phyloP scores from a whole-genome alignment of 2,888 invertebrate genomes.

The Chromoteleia sp. region DNA sequence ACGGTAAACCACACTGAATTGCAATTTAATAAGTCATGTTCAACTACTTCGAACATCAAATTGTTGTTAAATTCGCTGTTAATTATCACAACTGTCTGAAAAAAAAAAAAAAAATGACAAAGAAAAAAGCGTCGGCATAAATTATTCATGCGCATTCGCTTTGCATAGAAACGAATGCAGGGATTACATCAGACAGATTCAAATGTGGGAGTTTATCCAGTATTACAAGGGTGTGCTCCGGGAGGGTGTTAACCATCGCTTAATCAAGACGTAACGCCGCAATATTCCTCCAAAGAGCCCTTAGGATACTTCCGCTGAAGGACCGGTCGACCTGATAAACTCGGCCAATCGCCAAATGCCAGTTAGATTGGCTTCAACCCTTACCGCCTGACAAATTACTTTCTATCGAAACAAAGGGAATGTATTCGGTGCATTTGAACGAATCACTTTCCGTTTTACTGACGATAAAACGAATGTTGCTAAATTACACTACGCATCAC shows the following conservation, averaged over 20 bases:
- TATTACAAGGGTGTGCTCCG: conserved; percentile 72
- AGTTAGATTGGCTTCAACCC: conserved; percentile 45
- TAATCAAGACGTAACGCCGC: conserved; percentile 80
- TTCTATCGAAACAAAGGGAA: conserved; percentile 19
- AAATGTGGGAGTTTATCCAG: conserved; percentile 57
- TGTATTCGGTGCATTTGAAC: neutral
- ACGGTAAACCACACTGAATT: neutral
- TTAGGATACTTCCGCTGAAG: conserved; percentile 59
- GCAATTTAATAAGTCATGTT: neutral
- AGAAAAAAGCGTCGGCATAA: conserved; percentile 13
- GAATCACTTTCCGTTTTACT: neutral
- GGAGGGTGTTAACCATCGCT: conserved; percentile 79
- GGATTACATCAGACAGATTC: conserved; percentile 56
- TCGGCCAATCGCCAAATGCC: conserved; percentile 50
- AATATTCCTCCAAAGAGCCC: conserved; percentile 73
- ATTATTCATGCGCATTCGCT: conserved; percentile 45
- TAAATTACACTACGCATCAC: too few relatives aligned
- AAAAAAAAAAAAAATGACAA: too few relatives aligned
- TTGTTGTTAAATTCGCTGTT: conserved; percentile 4
- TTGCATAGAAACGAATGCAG: conserved; percentile 44
- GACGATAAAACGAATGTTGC: neutral
- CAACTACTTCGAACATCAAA: neutral
- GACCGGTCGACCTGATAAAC: conserved; percentile 55
- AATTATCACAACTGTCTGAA: conserved; percentile 16
- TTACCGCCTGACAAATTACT: conserved; percentile 44